Evolutionary conservation across 2,888 invertebrate species (phyloP).

Genomic region (Theretra japonica): DNA sequence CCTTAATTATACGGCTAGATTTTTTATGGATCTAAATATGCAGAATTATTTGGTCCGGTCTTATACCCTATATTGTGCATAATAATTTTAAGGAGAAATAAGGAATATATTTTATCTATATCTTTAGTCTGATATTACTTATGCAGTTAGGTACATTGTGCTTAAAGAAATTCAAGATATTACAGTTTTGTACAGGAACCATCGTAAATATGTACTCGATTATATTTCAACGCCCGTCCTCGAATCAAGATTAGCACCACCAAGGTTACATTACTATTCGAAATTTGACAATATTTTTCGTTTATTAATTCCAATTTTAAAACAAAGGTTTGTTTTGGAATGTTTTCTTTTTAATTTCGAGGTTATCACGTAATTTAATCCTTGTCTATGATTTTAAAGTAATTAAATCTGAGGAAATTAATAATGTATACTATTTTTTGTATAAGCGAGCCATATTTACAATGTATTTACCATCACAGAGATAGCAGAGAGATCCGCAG

Average conservation of each 20-base stretch:
- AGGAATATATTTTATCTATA: conserved; percentile 25
- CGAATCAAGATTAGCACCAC: background rate
- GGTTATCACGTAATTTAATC: no score
- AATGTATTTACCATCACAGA: conserved; percentile 20
- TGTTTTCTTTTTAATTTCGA: no score
- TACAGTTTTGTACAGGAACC: conserved; percentile 24
- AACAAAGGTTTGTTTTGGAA: no score
- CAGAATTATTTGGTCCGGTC: conserved; percentile 10
- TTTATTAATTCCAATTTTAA: background rate
- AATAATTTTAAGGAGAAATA: conserved; percentile 18
- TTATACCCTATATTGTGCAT: conserved; percentile 24
- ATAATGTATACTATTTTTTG: background rate
- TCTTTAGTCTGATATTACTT: background rate
- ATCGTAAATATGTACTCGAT: conserved; percentile 13
- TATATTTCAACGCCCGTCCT: background rate
- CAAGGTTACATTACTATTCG: no score
- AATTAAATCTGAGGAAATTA: no score
- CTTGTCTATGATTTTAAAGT: no score
- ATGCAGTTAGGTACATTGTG: conserved; percentile 14
- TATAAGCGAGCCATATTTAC: conserved; percentile 15
- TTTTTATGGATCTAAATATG: background rate
- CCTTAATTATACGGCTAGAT: no score
- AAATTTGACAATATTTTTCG: background rate
- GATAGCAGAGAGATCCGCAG: conserved; percentile 22
- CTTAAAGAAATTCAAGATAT: conserved; percentile 14